Percentiles rank a stretch among this genome's conserved stretches.
phyloP scores from a whole-genome alignment of 2,888 invertebrate genomes.

The Dolichomitus sp. region DNA sequence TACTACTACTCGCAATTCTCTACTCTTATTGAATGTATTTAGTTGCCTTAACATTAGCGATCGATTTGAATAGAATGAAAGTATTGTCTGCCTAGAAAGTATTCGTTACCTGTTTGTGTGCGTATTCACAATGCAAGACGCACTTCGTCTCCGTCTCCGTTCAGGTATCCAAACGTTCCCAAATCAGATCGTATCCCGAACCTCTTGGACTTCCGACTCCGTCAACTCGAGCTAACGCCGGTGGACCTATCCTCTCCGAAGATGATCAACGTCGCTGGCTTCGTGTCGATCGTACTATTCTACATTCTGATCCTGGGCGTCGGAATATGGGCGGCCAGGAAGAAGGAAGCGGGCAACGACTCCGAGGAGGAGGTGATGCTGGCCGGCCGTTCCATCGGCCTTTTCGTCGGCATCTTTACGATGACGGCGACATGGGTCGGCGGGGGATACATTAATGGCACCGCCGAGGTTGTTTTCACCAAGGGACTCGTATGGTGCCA shows the following conservation, averaged over 20 bases:
- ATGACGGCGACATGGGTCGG: constrained; percentile 99
- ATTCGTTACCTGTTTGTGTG: constrained; percentile 21
- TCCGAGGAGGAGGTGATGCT: constrained; percentile 99
- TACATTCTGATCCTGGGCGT: constrained; percentile 98
- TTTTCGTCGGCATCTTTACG: constrained; percentile 99
- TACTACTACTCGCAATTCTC: not conserved
- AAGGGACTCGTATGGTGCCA: constrained; percentile 98
- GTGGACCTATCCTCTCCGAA: constrained; percentile 85
- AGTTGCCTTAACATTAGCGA: not conserved
- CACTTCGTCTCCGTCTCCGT: constrained; percentile 49
- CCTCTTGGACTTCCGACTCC: constrained; percentile 82
- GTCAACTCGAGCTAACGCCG: constrained; percentile 83
- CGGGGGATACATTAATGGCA: constrained; percentile 99
- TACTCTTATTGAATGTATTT: constrained; percentile 1
- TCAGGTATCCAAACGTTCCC: constrained; percentile 82
- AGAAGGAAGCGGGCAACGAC: constrained; percentile 95
- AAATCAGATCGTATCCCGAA: constrained; percentile 82
- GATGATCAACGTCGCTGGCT: constrained; percentile 97
- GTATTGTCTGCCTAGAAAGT: not conserved
- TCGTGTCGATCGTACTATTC: constrained; percentile 98
- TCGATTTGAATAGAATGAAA: not conserved
- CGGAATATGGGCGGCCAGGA: constrained; percentile 99
- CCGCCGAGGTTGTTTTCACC: constrained; percentile 98
- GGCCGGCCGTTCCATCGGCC: constrained; percentile 98
- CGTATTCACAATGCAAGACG: constrained; percentile 61